Evolutionary conservation across 2,113 vertebrate species (phyloP).

Genomic region (Saguinus imperator): DNA sequence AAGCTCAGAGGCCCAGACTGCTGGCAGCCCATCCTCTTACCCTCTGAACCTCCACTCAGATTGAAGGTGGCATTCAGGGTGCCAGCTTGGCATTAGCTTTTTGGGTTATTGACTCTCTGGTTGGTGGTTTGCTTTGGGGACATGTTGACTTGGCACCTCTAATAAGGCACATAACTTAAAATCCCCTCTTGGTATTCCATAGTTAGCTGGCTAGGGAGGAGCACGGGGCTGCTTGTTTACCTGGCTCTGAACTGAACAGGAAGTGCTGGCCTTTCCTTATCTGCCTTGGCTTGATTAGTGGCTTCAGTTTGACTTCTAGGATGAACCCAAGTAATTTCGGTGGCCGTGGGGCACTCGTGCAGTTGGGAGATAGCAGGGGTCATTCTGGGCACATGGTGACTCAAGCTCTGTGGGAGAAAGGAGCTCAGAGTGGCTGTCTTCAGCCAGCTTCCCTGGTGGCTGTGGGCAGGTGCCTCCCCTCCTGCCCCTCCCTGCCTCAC

Average conservation of each 20-base stretch:
- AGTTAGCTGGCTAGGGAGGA: not conserved
- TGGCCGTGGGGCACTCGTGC: not conserved
- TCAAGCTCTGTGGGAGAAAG: fast-evolving
- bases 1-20: not conserved
- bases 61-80: not conserved
- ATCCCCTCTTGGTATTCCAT: not conserved
- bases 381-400: not conserved
- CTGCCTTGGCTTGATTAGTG: not conserved
- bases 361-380: not conserved
- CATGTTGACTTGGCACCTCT: not conserved
- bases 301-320: not conserved
- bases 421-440: not conserved
- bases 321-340: not conserved
- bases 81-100: not conserved
- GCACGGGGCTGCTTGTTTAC: not conserved
- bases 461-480: not conserved
- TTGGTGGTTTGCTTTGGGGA: not conserved
- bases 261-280: not conserved
- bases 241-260: not conserved
- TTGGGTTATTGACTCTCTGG: not conserved
- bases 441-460: not conserved
- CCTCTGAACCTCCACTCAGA: not conserved
- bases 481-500: not conserved
- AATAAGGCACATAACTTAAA: not conserved
- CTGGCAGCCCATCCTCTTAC: not conserved